Conservation (phyloP, 2,797 vertebrate genomes). For the Cynodonichthys magdalenae region DNA sequence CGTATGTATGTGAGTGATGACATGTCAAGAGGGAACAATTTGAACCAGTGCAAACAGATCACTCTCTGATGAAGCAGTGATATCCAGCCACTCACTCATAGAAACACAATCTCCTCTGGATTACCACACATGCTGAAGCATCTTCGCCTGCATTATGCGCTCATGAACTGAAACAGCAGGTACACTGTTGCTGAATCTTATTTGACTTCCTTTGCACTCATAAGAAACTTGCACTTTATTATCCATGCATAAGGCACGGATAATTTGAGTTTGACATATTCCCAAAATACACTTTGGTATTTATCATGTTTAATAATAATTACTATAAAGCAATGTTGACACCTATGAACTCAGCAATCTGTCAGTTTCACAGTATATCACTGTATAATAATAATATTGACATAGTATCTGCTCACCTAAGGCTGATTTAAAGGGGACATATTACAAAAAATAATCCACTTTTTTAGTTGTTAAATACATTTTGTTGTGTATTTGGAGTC, state of each 20-base stretch:
- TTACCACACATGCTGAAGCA: conserved; percentile 41
- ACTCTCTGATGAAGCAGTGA: conserved; percentile 70
- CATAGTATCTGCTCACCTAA: conserved; percentile 2
- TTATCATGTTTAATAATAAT: background rate
- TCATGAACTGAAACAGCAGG: conserved; percentile 48
- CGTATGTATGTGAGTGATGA: conserved; percentile 65
- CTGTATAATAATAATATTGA: conserved; percentile 1
- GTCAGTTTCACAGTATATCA: background rate
- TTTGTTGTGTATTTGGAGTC: too few relatives aligned
- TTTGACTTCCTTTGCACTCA: conserved; percentile 19
- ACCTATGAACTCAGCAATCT: background rate
- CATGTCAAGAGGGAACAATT: conserved; percentile 68
- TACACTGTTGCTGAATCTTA: conserved; percentile 22
- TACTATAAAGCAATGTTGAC: background rate
- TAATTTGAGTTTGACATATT: background rate
- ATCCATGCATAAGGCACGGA: background rate
- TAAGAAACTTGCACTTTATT: conserved; percentile 4
- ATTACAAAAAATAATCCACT: too few relatives aligned
- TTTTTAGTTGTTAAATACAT: too few relatives aligned
- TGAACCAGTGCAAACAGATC: conserved; percentile 69
- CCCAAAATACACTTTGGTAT: background rate
- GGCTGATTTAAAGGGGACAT: background rate
- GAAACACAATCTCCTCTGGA: conserved; percentile 68
- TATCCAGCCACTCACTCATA: conserved; percentile 52
- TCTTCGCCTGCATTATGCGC: conserved; percentile 36